Evolutionary conservation across 1,140 invertebrate genomes (phyloP).

Genomic region (Drosophila subpulchrella): DNA sequence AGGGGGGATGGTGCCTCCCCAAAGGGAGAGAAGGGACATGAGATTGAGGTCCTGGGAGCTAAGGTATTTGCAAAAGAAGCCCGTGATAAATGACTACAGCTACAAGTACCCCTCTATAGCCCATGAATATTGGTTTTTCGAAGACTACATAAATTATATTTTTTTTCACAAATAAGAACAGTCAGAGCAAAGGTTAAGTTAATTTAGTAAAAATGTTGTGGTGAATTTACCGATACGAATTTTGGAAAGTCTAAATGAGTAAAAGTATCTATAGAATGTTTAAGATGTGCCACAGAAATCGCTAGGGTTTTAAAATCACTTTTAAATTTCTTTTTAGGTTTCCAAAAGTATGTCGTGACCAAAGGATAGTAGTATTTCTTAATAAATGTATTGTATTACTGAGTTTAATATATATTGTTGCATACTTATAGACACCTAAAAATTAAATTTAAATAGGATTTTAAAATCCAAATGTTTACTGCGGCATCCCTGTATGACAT

Average conservation of each 20-base stretch:
- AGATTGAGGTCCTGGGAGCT: constrained; percentile 4
- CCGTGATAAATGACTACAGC: constrained; percentile 71
- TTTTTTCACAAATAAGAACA: not conserved
- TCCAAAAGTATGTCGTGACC: too few species aligned
- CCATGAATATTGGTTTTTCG: not conserved
- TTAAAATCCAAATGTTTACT: too few species aligned
- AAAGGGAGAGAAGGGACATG: not conserved
- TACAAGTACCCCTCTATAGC: not conserved
- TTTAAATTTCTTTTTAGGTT: too few species aligned
- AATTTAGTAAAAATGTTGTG: not conserved
- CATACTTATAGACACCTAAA: too few species aligned
- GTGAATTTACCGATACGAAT: not conserved
- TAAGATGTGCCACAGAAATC: too few species aligned
- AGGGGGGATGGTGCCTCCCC: not conserved
- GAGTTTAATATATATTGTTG: too few species aligned
- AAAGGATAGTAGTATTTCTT: too few species aligned
- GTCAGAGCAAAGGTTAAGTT: not conserved
- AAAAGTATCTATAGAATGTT: not conserved
- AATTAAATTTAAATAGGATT: too few species aligned
- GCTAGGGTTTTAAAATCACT: too few species aligned
- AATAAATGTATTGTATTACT: too few species aligned
- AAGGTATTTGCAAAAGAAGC: constrained; percentile 45
- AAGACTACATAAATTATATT: constrained; percentile 3
- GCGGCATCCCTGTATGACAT: too few species aligned
- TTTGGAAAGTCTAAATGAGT: not conserved